Percentiles rank a stretch among this genome's conserved stretches.
phyloP scores from a whole-genome alignment of 2,888 invertebrate genomes.

The Meandrusa payeni region DNA sequence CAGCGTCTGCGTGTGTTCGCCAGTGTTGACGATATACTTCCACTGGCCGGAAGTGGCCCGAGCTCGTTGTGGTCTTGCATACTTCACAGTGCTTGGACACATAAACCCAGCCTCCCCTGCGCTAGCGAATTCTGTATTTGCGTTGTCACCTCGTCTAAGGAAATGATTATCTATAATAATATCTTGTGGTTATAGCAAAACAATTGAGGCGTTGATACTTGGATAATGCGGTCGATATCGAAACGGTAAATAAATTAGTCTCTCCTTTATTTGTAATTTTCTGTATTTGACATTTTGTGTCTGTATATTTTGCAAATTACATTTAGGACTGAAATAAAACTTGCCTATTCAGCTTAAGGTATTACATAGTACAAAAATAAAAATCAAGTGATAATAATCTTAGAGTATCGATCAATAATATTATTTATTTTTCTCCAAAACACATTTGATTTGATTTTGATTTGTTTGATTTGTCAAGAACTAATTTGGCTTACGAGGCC shows the following conservation, averaged over 20 bases:
- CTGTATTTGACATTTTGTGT: too few species aligned
- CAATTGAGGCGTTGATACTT: neutral
- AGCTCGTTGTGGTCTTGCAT: slow-evolving; percentile 90
- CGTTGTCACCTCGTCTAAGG: slow-evolving; percentile 82
- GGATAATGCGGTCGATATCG: neutral
- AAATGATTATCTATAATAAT: neutral
- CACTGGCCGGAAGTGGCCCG: slow-evolving; percentile 89
- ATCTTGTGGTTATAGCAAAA: neutral
- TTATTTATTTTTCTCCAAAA: too few species aligned
- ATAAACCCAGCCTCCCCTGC: slow-evolving; percentile 86
- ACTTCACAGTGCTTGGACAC: slow-evolving; percentile 89
- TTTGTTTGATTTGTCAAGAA: too few species aligned
- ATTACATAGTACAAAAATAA: too few species aligned
- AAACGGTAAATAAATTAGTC: neutral
- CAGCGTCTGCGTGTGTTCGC: slow-evolving; percentile 90
- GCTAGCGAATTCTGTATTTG: slow-evolving; percentile 69
- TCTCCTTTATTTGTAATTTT: too few species aligned
- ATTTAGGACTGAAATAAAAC: too few species aligned
- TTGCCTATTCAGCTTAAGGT: too few species aligned
- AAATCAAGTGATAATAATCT: too few species aligned
- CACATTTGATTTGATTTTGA: too few species aligned
- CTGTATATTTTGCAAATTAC: too few species aligned
- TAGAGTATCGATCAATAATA: too few species aligned
- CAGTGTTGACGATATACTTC: slow-evolving; percentile 93
- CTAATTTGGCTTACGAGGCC: too few species aligned